These are phyloP conservation scores for Drymodes brunneopygia DNA, from an alignment of 2,113 vertebrate species.

Conservation along the genomic window DNA sequence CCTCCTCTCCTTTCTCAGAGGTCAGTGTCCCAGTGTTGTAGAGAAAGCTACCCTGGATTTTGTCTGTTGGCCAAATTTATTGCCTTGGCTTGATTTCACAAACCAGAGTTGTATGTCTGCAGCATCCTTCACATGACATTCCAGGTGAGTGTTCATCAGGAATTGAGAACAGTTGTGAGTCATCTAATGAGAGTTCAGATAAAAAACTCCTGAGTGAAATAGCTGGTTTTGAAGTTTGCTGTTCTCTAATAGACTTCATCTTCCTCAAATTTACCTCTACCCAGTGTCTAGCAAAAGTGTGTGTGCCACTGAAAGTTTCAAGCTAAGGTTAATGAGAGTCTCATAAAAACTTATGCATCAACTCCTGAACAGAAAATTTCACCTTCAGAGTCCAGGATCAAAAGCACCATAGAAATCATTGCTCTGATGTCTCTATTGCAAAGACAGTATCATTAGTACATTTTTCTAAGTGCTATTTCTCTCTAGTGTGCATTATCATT, in stretches of 20 bases:
- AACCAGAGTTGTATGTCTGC: background rate
- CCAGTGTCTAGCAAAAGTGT: background rate
- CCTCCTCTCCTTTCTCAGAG: background rate
- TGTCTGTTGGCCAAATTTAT: background rate
- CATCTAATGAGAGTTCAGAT: background rate
- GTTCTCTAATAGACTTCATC: background rate
- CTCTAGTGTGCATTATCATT: slow-evolving; percentile 31
- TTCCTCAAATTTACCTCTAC: background rate
- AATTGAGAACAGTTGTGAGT: background rate
- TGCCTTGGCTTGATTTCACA: background rate
- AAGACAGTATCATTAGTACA: background rate
- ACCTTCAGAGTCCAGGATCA: background rate
- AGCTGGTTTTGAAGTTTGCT: background rate
- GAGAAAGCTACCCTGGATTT: background rate
- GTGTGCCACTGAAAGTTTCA: background rate
- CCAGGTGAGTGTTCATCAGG: background rate
- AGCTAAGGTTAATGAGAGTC: background rate
- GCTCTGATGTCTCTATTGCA: slow-evolving; percentile 9
- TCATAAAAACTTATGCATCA: background rate
- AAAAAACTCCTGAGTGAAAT: background rate
- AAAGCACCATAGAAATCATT: background rate
- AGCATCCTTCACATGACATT: background rate
- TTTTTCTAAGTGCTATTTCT: slow-evolving; percentile 18
- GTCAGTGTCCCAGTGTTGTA: background rate
- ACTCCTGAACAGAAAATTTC: background rate